These are phyloP conservation scores for Decapterus maruadsi DNA, from an alignment of 2,797 vertebrate species.

Conservation along the genomic window DNA sequence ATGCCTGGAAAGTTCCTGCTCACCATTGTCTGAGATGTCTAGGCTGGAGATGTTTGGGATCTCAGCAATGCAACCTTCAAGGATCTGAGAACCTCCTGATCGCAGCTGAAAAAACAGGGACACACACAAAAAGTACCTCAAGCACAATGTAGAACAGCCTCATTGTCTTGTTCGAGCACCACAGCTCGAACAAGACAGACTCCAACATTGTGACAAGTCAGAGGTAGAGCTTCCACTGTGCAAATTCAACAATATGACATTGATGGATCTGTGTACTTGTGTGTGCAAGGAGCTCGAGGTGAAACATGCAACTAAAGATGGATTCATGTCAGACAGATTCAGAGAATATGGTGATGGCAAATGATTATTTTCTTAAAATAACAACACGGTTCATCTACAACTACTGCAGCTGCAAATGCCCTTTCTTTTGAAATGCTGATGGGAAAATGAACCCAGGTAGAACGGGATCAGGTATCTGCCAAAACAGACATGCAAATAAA, in stretches of 20 bases:
- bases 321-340: conserved; percentile 1
- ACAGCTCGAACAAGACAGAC: background rate
- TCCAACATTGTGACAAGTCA: background rate
- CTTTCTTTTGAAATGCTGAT: conserved; percentile 3
- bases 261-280: background rate
- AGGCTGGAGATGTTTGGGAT: conserved; percentile 97
- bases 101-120: conserved; percentile 86
- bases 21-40: conserved; percentile 98
- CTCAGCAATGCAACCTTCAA: conserved; percentile 98
- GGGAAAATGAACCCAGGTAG: background rate
- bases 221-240: background rate
- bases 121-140: background rate
- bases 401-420: background rate
- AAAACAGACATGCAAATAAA: conserved; percentile 42
- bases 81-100: conserved; percentile 97
- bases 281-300: background rate
- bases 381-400: conserved; percentile 4
- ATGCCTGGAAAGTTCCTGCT: conserved; percentile 51
- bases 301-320: conserved; percentile 7
- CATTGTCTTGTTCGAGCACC: background rate
- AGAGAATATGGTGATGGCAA: background rate
- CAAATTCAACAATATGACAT: conserved; percentile 2
- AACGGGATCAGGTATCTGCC: conserved; percentile 30
- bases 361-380: conserved; percentile 1
- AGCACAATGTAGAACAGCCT: background rate